Evolutionary conservation across 2,888 invertebrate genomes (phyloP), one percentile per base, ranked within the genome.

Genomic region (Abscondita cerata): DNA sequence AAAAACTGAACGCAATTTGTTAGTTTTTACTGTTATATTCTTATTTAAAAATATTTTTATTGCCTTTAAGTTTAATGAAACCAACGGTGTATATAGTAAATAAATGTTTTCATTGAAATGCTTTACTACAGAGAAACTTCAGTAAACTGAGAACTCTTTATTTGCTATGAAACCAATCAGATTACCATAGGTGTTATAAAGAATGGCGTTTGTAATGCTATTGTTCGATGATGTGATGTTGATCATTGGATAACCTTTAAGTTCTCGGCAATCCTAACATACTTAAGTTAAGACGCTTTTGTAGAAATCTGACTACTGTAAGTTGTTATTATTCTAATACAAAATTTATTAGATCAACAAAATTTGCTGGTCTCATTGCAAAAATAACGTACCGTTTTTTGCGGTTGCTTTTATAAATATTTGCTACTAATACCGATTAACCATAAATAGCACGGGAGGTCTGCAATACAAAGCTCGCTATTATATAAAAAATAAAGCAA

Each of bases 191-290:
- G 68, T 72, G 58, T 59, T 62, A 65, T 63, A 67, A 67, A 65
- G 65, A 71, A 72, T 70, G 65, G 72, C 68, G 72, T 73, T 74
- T 73, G 72, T 70, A 73, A 74, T 72, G 70, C 74, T 68, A 74
- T 74, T 74, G 73, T 74, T 71, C 71, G 72, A 65, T 72, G 73
- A 74, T 74, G 72, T 74, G 72, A 74, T 73, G 72, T 72, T 71
- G 75, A 75, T 75, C 66, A 62, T 62, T 58, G 67, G 73, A 73
- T 73, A 73, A 72, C 68, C 72, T 68, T 25, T 65, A 67, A 69
- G 68, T 70, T 68, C 69, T 66, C 65, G 65, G 68, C 72, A 68
- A 66, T 69, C 70, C 68, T 61, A 59, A 58, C 69, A 73, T 72
- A 71, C 69, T 59, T 54, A 52, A 71, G 70, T 59, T 54, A 52